Percentiles rank a stretch among this genome's conserved stretches.
phyloP scores from a whole-genome alignment of 2,797 vertebrate species.

The Sebastes diploproa region DNA sequence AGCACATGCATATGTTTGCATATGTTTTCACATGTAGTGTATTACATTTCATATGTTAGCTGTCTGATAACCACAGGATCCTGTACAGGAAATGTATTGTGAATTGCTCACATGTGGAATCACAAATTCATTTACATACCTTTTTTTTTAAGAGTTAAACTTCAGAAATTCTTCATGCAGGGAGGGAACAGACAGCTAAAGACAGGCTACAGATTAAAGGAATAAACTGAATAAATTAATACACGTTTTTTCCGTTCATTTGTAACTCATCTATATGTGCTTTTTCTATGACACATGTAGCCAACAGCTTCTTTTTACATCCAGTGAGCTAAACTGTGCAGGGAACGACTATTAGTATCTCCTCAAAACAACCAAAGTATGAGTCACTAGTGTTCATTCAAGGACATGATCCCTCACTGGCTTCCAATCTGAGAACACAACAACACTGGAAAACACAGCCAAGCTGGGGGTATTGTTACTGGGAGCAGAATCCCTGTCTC shows the following conservation, averaged over 20 bases:
- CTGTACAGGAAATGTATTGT: fast-evolving
- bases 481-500: neutral
- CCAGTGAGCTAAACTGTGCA: neutral
- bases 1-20: neutral
- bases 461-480: neutral
- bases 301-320: neutral
- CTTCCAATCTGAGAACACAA: neutral
- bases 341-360: neutral
- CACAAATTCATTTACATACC: no score
- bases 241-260: neutral
- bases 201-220: neutral
- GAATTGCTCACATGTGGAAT: no score
- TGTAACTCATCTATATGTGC: neutral
- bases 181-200: neutral
- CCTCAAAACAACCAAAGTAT: neutral
- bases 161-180: neutral
- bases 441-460: neutral
- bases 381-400: neutral
- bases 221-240: neutral
- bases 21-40: neutral
- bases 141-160: no score
- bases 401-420: neutral
- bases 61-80: neutral
- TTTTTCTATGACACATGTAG: neutral
- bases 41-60: neutral